Evolutionary conservation across 2,113 vertebrate genomes (phyloP).

Genomic region (Atractosteus spatula): DNA sequence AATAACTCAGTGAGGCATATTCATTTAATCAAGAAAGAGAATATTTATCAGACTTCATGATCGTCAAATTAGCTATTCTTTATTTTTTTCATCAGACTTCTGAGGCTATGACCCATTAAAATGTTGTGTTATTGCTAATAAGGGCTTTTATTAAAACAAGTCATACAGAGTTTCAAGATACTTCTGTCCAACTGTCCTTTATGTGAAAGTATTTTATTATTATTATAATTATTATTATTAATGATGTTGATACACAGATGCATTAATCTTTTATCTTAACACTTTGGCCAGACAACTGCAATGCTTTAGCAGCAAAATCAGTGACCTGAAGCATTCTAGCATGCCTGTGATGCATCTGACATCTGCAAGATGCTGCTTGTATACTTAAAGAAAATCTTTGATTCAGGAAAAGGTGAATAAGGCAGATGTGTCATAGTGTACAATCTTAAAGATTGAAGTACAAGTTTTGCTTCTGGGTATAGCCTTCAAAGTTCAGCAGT

Average conservation of each 20-base stretch:
- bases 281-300: not conserved
- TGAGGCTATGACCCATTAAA: conserved; percentile 8
- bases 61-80: conserved; percentile 4
- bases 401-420: not conserved
- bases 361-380: conserved; percentile 4
- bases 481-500: too few species aligned
- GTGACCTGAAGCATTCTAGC: not conserved
- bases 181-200: too few species aligned
- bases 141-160: conserved; percentile 9
- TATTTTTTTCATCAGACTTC: not conserved
- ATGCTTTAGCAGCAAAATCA: not conserved
- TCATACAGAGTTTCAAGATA: conserved; percentile 2
- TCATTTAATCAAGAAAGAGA: conserved; percentile 18
- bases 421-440: not conserved
- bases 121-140: conserved; percentile 4
- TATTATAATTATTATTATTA: not conserved
- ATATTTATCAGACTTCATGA: not conserved
- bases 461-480: too few species aligned
- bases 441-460: not conserved
- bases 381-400: not conserved
- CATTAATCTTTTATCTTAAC: conserved; percentile 5
- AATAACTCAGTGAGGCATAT: not conserved
- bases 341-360: conserved; percentile 9
- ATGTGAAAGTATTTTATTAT: too few species aligned
- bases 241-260: not conserved